These are phyloP conservation scores for Dynastes hyllus DNA, from an alignment of 2,888 invertebrate species.

Conservation along the genomic window DNA sequence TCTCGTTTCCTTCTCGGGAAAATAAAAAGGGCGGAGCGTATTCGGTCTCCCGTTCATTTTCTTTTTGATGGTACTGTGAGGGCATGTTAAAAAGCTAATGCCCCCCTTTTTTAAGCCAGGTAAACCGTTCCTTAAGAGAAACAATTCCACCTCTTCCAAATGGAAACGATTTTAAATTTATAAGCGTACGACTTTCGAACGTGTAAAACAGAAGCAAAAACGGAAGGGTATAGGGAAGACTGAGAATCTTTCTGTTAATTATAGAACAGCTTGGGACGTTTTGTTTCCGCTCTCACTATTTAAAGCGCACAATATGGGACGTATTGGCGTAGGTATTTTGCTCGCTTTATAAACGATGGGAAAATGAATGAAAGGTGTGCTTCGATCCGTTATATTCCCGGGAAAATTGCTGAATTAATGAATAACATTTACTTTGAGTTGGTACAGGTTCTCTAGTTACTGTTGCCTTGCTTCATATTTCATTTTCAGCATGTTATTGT, in stretches of 20 bases:
- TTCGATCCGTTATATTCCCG: not conserved
- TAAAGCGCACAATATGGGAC: not conserved
- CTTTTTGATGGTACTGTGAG: no score
- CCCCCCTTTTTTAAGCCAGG: constrained; percentile 58
- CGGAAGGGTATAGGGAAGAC: not conserved
- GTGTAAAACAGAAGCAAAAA: not conserved
- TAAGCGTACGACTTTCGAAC: constrained; percentile 33
- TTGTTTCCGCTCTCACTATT: constrained; percentile 9
- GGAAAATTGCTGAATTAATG: constrained; percentile 7
- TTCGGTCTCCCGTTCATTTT: constrained; percentile 56
- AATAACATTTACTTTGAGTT: constrained; percentile 16
- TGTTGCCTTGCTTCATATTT: not conserved
- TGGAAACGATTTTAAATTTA: constrained; percentile 42
- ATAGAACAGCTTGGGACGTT: constrained; percentile 15
- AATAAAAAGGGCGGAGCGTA: constrained; percentile 54
- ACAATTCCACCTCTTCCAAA: constrained; percentile 37
- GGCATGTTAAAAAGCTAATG: constrained; percentile 60
- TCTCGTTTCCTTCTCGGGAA: constrained; percentile 49
- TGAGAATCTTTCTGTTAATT: constrained; percentile 23
- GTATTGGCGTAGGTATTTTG: not conserved
- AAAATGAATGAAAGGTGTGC: not conserved
- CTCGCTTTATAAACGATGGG: not conserved
- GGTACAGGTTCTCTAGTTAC: not conserved
- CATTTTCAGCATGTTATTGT: not conserved
- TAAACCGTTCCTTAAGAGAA: constrained; percentile 52